Percentiles rank a stretch among this genome's conserved stretches.
These are phyloP conservation scores for Micronisus gabar DNA, from an alignment of 2,113 vertebrate genomes.

Conservation along the genomic window DNA sequence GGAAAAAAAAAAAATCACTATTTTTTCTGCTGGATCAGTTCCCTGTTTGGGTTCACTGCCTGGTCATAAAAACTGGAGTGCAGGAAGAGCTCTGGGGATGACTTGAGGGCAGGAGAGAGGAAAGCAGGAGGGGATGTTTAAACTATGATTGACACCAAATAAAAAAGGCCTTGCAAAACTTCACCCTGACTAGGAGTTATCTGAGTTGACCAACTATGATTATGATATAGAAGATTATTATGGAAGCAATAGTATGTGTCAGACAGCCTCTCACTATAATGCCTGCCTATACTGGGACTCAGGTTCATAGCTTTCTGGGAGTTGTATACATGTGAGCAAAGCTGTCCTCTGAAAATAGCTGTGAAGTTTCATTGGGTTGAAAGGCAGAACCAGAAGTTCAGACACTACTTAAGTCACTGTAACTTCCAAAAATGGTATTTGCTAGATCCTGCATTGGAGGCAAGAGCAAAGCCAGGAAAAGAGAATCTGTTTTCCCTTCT, in stretches of 20 bases:
- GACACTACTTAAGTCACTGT: neutral
- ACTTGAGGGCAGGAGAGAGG: neutral
- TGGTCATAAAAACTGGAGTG: neutral
- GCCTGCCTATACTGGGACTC: neutral
- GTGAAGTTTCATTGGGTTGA: neutral
- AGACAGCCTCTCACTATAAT: neutral
- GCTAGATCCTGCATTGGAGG: neutral
- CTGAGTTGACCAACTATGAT: neutral
- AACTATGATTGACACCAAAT: neutral
- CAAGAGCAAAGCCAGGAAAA: neutral
- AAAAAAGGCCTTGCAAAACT: neutral
- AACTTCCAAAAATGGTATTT: neutral
- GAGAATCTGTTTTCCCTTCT: neutral
- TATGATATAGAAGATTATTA: neutral
- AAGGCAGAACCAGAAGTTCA: neutral
- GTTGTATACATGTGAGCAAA: neutral
- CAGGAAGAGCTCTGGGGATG: neutral
- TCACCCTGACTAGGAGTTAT: neutral
- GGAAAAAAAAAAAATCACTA: neutral
- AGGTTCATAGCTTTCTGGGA: neutral
- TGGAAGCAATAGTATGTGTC: neutral
- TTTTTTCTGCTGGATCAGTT: neutral
- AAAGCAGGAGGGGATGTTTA: neutral
- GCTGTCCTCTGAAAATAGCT: neutral
- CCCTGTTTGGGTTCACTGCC: neutral